phyloP scores from a whole-genome alignment of 2,888 invertebrate genomes.

The Cinara cedri region DNA sequence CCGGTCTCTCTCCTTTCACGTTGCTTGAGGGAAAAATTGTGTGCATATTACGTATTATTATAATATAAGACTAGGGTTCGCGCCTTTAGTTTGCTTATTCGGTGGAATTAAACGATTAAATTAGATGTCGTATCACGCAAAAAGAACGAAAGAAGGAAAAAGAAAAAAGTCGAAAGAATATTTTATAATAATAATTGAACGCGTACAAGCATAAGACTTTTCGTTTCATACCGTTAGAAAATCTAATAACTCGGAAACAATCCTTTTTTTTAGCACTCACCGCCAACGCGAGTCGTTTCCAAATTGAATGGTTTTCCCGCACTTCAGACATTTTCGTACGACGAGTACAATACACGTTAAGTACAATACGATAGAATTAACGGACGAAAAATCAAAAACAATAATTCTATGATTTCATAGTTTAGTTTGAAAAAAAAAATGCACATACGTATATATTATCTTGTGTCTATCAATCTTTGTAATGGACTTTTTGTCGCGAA shows the following conservation, averaged over 20 bases:
- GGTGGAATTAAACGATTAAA: conserved; percentile 48
- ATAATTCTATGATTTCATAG: too few relatives aligned
- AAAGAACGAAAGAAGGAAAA: conserved; percentile 18
- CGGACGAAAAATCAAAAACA: too few relatives aligned
- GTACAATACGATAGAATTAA: too few relatives aligned
- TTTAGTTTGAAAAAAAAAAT: too few relatives aligned
- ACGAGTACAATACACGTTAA: too few relatives aligned
- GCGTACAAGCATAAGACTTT: conserved; percentile 33
- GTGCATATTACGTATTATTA: background rate
- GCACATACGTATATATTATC: too few relatives aligned
- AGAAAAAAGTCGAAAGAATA: background rate
- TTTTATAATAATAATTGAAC: conserved; percentile 30
- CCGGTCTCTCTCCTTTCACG: conserved; percentile 29
- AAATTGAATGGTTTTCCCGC: background rate
- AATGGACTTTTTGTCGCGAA: too few relatives aligned
- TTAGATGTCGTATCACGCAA: conserved; percentile 33
- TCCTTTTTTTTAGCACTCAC: conserved; percentile 20
- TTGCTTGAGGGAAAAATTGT: conserved; percentile 10
- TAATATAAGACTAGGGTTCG: conserved; percentile 30
- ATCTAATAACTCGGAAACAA: conserved; percentile 36
- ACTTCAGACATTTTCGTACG: too few relatives aligned
- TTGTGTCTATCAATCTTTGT: too few relatives aligned
- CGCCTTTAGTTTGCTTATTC: conserved; percentile 52
- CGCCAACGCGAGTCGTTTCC: background rate
- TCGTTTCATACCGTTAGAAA: conserved; percentile 1